phyloP scores from a whole-genome alignment of 2,797 vertebrate species.

The Amblyopsis hoosieri region DNA sequence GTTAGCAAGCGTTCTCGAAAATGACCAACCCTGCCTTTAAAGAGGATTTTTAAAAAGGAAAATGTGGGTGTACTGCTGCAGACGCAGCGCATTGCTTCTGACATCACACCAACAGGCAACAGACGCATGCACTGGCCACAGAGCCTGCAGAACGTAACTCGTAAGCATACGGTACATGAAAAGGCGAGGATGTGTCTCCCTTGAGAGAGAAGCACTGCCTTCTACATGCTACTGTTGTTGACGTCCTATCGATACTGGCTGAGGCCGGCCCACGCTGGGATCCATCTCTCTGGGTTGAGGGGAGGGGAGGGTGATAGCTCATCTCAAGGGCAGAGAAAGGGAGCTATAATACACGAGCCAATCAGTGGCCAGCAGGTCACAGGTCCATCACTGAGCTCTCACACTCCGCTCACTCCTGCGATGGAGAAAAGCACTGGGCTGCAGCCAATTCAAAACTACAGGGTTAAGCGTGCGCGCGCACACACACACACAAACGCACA shows the following conservation, averaged over 20 bases:
- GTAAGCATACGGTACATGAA: slow-evolving; percentile 20
- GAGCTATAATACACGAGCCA: slow-evolving; percentile 47
- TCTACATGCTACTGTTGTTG: too few species aligned
- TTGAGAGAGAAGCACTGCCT: too few species aligned
- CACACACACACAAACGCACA: slow-evolving; percentile 19
- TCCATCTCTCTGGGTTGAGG: slow-evolving; percentile 17
- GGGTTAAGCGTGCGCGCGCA: slow-evolving; percentile 25
- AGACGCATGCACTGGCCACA: slow-evolving; percentile 26
- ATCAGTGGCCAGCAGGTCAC: slow-evolving; percentile 55
- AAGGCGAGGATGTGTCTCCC: slow-evolving; percentile 27
- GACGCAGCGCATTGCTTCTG: slow-evolving; percentile 2
- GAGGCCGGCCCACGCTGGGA: slow-evolving; percentile 33
- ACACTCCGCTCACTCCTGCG: slow-evolving; percentile 47
- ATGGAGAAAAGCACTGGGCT: slow-evolving; percentile 55
- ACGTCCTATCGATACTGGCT: slow-evolving; percentile 56
- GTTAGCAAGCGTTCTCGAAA: too few species aligned
- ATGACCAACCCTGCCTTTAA: too few species aligned
- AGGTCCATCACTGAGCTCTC: slow-evolving; percentile 48
- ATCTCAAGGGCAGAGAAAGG: slow-evolving; percentile 51
- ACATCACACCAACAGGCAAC: slow-evolving; percentile 21
- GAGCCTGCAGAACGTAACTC: slow-evolving; percentile 11
- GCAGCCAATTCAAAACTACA: slow-evolving; percentile 62
- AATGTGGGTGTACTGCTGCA: too few species aligned
- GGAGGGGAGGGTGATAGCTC: slow-evolving; percentile 47
- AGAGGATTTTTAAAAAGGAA: too few species aligned